A percentile compares a stretch with the other conserved stretches of the same genome.
Conservation (phyloP, 2,888 invertebrate species). For the Tenthredo scrophulariae region DNA sequence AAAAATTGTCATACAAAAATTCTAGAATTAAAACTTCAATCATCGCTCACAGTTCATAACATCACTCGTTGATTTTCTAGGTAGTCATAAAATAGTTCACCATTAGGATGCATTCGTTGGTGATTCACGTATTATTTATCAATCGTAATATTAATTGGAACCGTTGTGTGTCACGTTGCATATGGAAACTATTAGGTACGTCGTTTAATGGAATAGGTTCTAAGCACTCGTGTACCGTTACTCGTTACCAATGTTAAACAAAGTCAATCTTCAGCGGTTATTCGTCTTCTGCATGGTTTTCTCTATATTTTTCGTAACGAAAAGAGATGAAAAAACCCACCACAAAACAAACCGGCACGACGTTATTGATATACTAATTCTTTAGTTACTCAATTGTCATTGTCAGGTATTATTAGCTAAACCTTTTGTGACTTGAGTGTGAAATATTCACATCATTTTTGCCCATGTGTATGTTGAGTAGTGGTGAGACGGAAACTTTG, state of each 20-base stretch:
- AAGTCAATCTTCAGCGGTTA: not conserved
- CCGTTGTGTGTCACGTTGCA: not conserved
- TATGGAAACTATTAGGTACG: not conserved
- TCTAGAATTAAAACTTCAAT: not conserved
- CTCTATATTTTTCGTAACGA: not conserved
- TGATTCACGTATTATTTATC: slow-evolving; percentile 18
- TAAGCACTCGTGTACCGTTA: not conserved
- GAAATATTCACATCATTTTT: not conserved
- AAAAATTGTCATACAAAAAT: not conserved
- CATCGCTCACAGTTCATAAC: not conserved
- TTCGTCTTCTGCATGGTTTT: not conserved
- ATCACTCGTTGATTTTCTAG: not conserved
- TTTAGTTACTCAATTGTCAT: not conserved
- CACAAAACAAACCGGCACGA: not conserved
- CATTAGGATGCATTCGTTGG: not conserved
- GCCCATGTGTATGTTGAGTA: not conserved
- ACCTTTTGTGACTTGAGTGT: not conserved
- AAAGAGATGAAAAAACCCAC: not conserved
- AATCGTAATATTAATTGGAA: slow-evolving; percentile 1
- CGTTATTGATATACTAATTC: not conserved
- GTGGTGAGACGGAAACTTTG: not conserved
- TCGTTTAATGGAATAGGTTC: not conserved
- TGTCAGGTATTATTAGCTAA: not conserved
- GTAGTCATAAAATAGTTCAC: not conserved
- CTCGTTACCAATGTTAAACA: not conserved